Base-by-base conservation (phyloP, 2,888 invertebrate genomes). In the Thalpophila matura region DNA sequence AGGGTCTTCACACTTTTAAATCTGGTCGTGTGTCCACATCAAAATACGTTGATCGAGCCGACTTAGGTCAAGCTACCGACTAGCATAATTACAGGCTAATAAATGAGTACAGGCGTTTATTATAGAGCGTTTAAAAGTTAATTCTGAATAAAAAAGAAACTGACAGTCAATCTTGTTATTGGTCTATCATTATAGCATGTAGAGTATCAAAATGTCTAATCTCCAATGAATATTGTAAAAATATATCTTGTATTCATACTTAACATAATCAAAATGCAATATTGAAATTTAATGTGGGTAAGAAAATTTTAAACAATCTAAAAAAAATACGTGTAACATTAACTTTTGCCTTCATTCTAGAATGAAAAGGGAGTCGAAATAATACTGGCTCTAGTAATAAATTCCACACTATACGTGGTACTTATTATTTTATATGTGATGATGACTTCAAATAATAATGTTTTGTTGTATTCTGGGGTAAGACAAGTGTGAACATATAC, bases 201-300 rank as follows among this genome's bases (percentile, higher is more conserved):
- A 35, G 16, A 35, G 24, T 40, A 35, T 35, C 35, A 42, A 47
- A 47, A 58, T 67, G 60, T 67, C 60, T 73, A 54, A 70, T 73
- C 74, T 66, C 50, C 37, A 54, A 51, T 46, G 26, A 40, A 53
- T 49, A 51, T 38, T 46, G 31, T 46, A 35, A 57, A 63, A 49
- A 45, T 51, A 53, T 72, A 72, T 35, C 54, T 40, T 50, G 37
- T 46, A 71, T 50, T 37, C 26, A 27, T 50, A 40, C 40, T n/a
- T 16, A 40, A 46, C 16, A 29, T 20, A 29, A 56, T 16, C 26
- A 35, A 53, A 57, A 43, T 1, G 27, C 31, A 50, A 40, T 47
- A 55, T 42, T 56, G 5, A 43, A 46, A 35, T 33, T 31, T 18
- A 31, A 50, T 40, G 16, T 71, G 24, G 14, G 33, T 22, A n/a